Evolutionary conservation across 1,140 invertebrate species (phyloP).

Genomic region (Halictus rubicundus): DNA sequence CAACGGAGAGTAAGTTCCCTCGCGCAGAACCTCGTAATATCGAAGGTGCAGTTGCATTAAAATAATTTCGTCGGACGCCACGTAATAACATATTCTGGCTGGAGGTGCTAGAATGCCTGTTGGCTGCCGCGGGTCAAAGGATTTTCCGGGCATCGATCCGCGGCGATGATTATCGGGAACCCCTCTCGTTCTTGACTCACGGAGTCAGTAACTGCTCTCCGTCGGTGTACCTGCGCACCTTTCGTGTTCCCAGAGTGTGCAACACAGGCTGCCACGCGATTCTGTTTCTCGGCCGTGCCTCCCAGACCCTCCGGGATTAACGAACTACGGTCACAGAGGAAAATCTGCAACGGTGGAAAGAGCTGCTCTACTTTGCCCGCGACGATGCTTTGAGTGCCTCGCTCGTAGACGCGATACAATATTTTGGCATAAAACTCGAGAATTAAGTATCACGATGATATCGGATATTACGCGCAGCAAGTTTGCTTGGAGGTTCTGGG

Average conservation of each 20-base stretch:
- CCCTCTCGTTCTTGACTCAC: constrained; percentile 7
- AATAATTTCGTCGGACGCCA: constrained; percentile 17
- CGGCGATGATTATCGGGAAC: constrained; percentile 54
- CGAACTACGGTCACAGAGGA: neutral
- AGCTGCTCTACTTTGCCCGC: neutral
- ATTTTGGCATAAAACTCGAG: too few relatives aligned
- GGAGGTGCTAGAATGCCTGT: constrained; percentile 13
- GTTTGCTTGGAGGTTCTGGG: too few relatives aligned
- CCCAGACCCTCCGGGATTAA: neutral
- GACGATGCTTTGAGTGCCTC: too few relatives aligned
- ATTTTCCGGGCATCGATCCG: constrained; percentile 56
- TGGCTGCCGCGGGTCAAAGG: constrained; percentile 48
- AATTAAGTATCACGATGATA: too few relatives aligned
- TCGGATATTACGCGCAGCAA: too few relatives aligned
- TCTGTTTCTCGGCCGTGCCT: neutral
- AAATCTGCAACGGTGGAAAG: neutral
- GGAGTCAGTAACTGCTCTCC: constrained; percentile 23
- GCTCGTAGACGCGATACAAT: too few relatives aligned
- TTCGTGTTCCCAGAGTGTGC: constrained; percentile 16
- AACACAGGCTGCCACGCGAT: constrained; percentile 6
- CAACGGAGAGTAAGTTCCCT: neutral
- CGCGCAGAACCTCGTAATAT: constrained; percentile 16
- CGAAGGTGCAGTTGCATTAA: constrained; percentile 33
- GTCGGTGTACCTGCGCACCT: constrained; percentile 18
- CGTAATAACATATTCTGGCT: constrained; percentile 39